phyloP scores from a whole-genome alignment of 2,888 invertebrate species.

The Pollenia labialis region DNA sequence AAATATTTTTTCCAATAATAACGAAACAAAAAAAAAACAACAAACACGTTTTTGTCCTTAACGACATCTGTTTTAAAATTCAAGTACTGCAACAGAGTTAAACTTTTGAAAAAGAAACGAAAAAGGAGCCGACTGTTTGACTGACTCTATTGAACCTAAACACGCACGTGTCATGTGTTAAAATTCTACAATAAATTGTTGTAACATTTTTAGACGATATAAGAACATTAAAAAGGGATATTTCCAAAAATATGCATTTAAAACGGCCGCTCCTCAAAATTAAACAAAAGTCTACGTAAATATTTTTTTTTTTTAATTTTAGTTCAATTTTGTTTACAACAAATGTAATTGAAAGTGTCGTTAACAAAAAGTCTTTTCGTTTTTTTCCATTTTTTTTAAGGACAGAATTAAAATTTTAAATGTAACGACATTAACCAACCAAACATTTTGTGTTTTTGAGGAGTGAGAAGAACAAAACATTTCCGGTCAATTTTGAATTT shows the following conservation, averaged over 20 bases:
- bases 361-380: conserved; percentile 7
- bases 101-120: background rate
- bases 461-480: conserved; percentile 25
- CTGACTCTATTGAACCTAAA: conserved; percentile 50
- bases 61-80: conserved; percentile 48
- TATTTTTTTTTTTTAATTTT: background rate
- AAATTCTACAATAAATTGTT: conserved; percentile 7
- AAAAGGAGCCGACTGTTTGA: background rate
- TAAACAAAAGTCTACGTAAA: conserved; percentile 4
- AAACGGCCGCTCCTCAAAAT: conserved; percentile 45
- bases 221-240: conserved; percentile 38
- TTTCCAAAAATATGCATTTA: conserved; percentile 47
- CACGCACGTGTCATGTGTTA: conserved; percentile 64
- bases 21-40: too few species aligned
- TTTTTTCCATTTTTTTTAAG: background rate
- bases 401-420: conserved; percentile 16
- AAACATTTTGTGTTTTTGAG: background rate
- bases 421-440: conserved; percentile 15
- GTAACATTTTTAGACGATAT: background rate
- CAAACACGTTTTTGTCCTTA: conserved; percentile 2
- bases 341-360: conserved; percentile 44
- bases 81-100: conserved; percentile 29
- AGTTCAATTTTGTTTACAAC: background rate
- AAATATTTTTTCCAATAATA: background rate
- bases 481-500: conserved; percentile 59